Percentiles rank a stretch among this genome's conserved stretches.
Conservation (phyloP, 2,888 invertebrate species). For the Bombylius major region DNA sequence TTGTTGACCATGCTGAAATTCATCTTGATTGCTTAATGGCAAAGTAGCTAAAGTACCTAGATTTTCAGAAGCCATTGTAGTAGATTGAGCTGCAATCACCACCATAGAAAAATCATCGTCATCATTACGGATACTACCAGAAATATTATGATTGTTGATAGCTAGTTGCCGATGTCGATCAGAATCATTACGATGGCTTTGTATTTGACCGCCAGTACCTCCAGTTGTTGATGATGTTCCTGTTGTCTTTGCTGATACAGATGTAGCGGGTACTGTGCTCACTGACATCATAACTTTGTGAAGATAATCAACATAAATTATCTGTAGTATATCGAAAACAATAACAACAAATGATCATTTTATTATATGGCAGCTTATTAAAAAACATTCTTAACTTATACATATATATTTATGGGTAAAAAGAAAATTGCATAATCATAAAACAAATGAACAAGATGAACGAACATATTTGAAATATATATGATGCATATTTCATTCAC, state of each 20-base stretch:
- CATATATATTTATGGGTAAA: too few relatives aligned
- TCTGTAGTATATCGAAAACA: slow-evolving; percentile 7
- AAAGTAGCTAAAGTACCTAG: neutral
- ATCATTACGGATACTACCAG: neutral
- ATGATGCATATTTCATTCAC: too few relatives aligned
- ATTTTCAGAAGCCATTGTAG: neutral
- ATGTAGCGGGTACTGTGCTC: slow-evolving; percentile 5
- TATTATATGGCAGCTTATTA: too few relatives aligned
- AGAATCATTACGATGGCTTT: neutral
- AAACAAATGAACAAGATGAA: too few relatives aligned
- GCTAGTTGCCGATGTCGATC: neutral
- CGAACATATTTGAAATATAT: too few relatives aligned
- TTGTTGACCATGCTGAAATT: neutral
- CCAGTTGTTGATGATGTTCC: neutral
- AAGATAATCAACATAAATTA: slow-evolving; percentile 13
- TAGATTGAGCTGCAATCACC: neutral
- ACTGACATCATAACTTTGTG: slow-evolving; percentile 10
- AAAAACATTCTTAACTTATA: too few relatives aligned
- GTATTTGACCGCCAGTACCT: slow-evolving; percentile 7
- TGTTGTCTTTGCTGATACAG: slow-evolving; percentile 4
- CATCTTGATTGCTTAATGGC: neutral
- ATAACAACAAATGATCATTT: too few relatives aligned
- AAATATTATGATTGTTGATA: neutral
- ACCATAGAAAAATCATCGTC: neutral
- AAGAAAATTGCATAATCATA: too few relatives aligned